Conservation (phyloP, 2,888 invertebrate species). For the Venustoraphidia nigricollis region DNA sequence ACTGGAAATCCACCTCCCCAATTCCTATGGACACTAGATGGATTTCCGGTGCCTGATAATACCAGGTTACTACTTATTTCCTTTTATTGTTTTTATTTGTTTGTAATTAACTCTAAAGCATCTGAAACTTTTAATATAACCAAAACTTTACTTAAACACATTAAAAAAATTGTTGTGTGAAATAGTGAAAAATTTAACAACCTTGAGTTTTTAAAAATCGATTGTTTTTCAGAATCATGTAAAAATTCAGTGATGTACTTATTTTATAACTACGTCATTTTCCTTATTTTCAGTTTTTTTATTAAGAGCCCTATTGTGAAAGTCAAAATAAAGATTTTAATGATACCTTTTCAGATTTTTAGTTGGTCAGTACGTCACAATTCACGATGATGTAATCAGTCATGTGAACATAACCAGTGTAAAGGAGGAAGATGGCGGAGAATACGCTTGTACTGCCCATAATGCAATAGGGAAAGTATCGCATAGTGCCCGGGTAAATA, state of each 20-base stretch:
- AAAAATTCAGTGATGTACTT: too few relatives aligned
- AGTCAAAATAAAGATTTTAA: not conserved
- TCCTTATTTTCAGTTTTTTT: not conserved
- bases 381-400: conserved; percentile 84
- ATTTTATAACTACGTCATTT: not conserved
- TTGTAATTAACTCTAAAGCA: too few relatives aligned
- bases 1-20: conserved; percentile 87
- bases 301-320: not conserved
- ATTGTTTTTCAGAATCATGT: not conserved
- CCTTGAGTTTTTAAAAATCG: not conserved
- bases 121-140: too few relatives aligned
- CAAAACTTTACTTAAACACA: too few relatives aligned
- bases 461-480: conserved; percentile 67
- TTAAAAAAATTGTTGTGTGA: too few relatives aligned
- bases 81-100: too few relatives aligned
- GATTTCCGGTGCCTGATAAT: conserved; percentile 66
- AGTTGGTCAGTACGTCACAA: conserved; percentile 81
- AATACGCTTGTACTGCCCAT: conserved; percentile 72
- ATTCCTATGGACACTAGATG: conserved; percentile 82
- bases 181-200: too few relatives aligned
- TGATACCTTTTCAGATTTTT: conserved; percentile 44
- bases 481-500: conserved; percentile 75
- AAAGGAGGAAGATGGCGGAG: conserved; percentile 80
- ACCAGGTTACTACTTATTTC: conserved; percentile 33
- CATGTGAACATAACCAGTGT: conserved; percentile 81